These are phyloP conservation scores for Phylloscopus trochiloides DNA, from an alignment of 2,113 vertebrate genomes.

Conservation along the genomic window DNA sequence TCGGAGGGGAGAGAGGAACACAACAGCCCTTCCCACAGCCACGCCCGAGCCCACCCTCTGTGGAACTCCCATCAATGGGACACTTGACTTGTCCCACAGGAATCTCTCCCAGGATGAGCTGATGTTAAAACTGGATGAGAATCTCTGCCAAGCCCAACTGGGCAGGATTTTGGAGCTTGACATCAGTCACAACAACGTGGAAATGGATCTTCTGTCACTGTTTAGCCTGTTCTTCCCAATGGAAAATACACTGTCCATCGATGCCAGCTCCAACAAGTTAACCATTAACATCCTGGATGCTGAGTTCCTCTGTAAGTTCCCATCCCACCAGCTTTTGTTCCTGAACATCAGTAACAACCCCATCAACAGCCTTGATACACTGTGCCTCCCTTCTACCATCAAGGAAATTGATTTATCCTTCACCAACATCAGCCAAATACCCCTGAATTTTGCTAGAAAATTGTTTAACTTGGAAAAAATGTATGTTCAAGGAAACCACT, in stretches of 20 bases:
- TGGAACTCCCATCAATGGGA: not conserved
- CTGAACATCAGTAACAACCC: slow-evolving; percentile 65
- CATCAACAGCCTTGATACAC: slow-evolving; percentile 23
- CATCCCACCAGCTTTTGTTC: not conserved
- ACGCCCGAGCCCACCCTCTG: not conserved
- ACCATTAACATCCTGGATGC: not conserved
- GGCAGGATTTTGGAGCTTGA: not conserved
- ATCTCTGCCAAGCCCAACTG: not conserved
- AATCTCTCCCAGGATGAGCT: slow-evolving; percentile 10
- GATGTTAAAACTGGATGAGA: not conserved
- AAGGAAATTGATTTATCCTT: slow-evolving; percentile 56
- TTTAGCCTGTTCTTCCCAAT: not conserved
- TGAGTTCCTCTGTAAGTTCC: not conserved
- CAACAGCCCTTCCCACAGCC: not conserved
- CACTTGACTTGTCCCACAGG: not conserved
- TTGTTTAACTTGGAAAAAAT: slow-evolving; percentile 21
- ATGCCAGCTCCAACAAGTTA: slow-evolving; percentile 43
- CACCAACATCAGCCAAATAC: slow-evolving; percentile 54
- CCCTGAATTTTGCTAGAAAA: not conserved
- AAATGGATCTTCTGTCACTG: slow-evolving; percentile 8
- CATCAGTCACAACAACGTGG: slow-evolving; percentile 9
- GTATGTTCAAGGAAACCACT: slow-evolving; percentile 35
- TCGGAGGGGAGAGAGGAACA: not conserved
- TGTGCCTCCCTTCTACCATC: slow-evolving; percentile 40
- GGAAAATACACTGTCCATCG: not conserved